These are phyloP conservation scores for Rhynchonycteris naso DNA, from an alignment of 2,797 vertebrate genomes.

Conservation along the genomic window DNA sequence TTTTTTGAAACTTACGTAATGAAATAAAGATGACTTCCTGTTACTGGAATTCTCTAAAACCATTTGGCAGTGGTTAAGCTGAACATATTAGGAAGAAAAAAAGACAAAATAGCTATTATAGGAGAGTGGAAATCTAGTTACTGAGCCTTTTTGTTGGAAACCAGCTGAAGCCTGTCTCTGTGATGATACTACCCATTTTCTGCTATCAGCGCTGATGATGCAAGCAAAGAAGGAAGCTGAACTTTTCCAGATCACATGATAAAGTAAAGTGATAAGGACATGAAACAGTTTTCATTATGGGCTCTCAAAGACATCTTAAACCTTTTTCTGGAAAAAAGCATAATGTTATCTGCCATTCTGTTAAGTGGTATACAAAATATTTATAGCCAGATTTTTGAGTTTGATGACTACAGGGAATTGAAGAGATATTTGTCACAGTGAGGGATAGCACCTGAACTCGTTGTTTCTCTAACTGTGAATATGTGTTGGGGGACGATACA, in stretches of 20 bases:
- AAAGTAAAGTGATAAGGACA: not conserved
- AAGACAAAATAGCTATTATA: not conserved
- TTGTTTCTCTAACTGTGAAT: conserved; percentile 58
- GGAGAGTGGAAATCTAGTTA: not conserved
- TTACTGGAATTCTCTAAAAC: conserved; percentile 14
- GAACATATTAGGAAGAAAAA: conserved; percentile 1
- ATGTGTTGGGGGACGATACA: not conserved
- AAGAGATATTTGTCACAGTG: conserved; percentile 25
- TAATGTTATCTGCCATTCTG: not conserved
- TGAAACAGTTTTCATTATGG: not conserved
- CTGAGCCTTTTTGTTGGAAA: not conserved
- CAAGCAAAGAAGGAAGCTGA: not conserved
- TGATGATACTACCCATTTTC: not conserved
- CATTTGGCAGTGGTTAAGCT: not conserved
- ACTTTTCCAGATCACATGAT: conserved; percentile 2
- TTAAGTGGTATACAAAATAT: not conserved
- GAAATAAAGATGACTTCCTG: not conserved
- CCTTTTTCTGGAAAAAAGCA: not conserved
- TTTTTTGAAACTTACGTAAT: not conserved
- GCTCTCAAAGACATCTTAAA: not conserved
- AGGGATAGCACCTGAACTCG: not conserved
- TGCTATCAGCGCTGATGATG: not conserved
- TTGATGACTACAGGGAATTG: not conserved
- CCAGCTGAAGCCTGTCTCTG: not conserved
- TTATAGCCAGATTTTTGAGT: conserved; percentile 43